phyloP scores from a whole-genome alignment of 1,140 invertebrate species.

The Thaumetopoea pityocampa region DNA sequence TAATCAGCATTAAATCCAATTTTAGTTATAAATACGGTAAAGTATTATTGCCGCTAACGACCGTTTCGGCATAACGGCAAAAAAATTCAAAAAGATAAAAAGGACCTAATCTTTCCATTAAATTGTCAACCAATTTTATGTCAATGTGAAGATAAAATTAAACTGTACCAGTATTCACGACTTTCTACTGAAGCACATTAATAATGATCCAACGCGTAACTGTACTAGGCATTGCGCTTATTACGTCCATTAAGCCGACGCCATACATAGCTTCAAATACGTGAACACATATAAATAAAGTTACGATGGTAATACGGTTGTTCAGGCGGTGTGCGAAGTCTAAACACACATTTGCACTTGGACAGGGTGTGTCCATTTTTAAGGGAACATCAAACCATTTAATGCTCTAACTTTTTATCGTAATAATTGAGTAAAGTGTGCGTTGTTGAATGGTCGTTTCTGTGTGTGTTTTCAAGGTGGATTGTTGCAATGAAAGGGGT shows the following conservation, averaged over 20 bases:
- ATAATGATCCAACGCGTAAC: conserved; percentile 19
- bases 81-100: conserved; percentile 6
- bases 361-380: no score
- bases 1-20: neutral
- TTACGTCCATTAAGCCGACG: conserved; percentile 18
- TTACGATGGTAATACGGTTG: conserved; percentile 4
- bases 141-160: conserved; percentile 10
- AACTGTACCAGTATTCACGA: conserved; percentile 6
- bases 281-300: conserved; percentile 16
- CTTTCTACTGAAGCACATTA: conserved; percentile 15
- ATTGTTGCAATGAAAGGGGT: no score
- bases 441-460: no score
- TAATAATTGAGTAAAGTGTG: no score
- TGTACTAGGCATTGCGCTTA: conserved; percentile 23
- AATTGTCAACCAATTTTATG: conserved; percentile 9
- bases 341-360: no score
- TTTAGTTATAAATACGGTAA: neutral
- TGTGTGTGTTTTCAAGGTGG: no score
- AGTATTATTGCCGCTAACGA: no score
- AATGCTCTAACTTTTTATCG: no score
- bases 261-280: no score
- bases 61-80: no score
- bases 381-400: no score
- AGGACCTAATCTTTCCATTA: no score
- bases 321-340: conserved; percentile 5